Evolutionary conservation across 2,113 vertebrate species (phyloP), one percentile per base, ranked within the genome.

Genomic region (Athene noctua): DNA sequence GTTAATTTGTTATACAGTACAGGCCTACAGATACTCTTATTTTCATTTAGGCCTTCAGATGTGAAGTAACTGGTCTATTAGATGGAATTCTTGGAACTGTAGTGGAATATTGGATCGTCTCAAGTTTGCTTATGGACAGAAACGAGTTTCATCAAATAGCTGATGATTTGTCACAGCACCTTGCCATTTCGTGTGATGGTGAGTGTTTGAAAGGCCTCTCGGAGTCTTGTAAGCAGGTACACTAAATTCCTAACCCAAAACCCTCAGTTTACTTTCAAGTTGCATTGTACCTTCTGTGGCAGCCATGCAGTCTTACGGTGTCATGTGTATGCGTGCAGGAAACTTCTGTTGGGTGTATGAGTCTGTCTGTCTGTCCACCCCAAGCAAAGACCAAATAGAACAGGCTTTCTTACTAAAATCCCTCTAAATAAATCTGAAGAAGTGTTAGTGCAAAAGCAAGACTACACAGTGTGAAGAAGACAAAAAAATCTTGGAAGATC

Each of bases 101-200:
- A 89, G 98, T 99, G 95, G 99, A 99, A 90, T 99, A 98, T 94
- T 99, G 99, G 99, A 98, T 98, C 95, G 92, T 99, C 90, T 98
- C 99, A 90, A 97, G 99, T 95, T 97, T 98, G 46, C 98, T 98
- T 81, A 98, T 98, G 92, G 98, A 99, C 97, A 98, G 97, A 97
- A 98, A 96, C 38, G 79, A 98, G 55, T 97, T 99, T 93, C 96
- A 97, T 88, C 98, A 98, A 73, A 92, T 99, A 94, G 96, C 98
- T 85, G 97, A 98, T 95, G 98, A 99, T 88, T 95, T 99, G n/a
- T 98, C 98, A 15, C 98, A 97, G 61, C 98, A 99, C 70, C 96
- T 99, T 94, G 98, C 98, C n/a, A 83, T 98, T 87, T 97, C 98
- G 3, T 99, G 98, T 97, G 98, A 98, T 92, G 99, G 99, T 99